Base-by-base conservation (phyloP, 2,113 vertebrate species). In the Verasper variegatus region DNA sequence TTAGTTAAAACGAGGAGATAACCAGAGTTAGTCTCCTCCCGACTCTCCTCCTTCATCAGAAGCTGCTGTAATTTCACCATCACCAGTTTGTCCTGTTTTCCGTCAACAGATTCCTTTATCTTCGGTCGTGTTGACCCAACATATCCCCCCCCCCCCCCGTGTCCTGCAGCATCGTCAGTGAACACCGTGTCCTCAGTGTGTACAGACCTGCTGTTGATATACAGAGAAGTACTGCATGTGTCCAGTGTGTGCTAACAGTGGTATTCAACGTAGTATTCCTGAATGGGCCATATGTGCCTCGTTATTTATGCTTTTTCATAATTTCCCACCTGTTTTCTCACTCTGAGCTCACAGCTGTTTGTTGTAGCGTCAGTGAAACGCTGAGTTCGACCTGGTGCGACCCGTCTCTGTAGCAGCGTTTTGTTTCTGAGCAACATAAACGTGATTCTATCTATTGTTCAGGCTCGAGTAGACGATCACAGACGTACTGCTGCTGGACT, bases 51-150 rank as follows among this genome's bases (percentile, higher is more conserved):
- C 27, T 2, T 24, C 27, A 31, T 31, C 5, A 7, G 27, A 31
- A 31, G 5, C 27, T 5, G 5, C 5, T 6, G 5, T 31, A 6
- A 31, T 31, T 31, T 31, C 27, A 31, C 5, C 27, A 7, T 31
- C 51, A 35, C 77, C 77, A 61, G 60, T 26, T 20, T 20, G 69
- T 72, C 51, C 37, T 56, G 18, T 77, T 67, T 70, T 77, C 52
- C 37, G 76, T 86, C 78, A 86, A 80, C 86, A 84, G 55, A 20
- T n/a, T 60, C 23, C 59, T 64, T 13, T 15, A 37, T 67, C 18
- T 31, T 1, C 18, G 1, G 21, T 62, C 51, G 63, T 71, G 73
- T 80, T 70, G 62, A 66, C 67, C 63, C 66, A 79, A 82, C 75
- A 62, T 1, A 18, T 65, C 60, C 58, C 49, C 71, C 60, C 40